Evolutionary conservation across 2,113 vertebrate species (phyloP).

Genomic region (Jaculus jaculus): DNA sequence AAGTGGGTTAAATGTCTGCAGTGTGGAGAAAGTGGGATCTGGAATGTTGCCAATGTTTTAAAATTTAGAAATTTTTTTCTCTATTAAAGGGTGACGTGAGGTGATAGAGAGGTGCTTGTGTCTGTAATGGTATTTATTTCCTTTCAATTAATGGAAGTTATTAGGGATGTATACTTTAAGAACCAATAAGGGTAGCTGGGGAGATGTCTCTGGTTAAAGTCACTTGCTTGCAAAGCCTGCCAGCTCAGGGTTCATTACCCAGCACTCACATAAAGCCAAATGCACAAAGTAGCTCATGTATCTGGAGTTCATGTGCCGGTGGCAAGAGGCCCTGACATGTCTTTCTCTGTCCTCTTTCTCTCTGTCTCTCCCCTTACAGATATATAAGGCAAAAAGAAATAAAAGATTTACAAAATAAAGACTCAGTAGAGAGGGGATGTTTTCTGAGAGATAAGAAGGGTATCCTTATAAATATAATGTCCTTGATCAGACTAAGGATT

Average conservation of each 20-base stretch:
- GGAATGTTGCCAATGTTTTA: background rate
- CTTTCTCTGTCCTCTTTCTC: too few relatives aligned
- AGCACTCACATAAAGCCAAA: too few relatives aligned
- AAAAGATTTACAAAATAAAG: background rate
- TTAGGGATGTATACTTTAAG: background rate
- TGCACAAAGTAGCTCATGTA: too few relatives aligned
- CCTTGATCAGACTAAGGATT: background rate
- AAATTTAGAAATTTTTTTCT: background rate
- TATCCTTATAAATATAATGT: background rate
- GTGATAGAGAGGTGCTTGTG: background rate
- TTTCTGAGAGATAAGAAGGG: background rate
- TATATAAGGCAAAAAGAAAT: background rate
- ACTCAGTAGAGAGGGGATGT: background rate
- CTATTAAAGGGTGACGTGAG: background rate
- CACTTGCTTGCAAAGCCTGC: too few relatives aligned
- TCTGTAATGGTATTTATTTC: background rate
- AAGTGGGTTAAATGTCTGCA: background rate
- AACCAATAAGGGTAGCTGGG: background rate
- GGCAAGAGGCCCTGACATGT: too few relatives aligned
- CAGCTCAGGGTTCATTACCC: too few relatives aligned
- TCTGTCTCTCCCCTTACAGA: too few relatives aligned
- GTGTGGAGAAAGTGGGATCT: background rate
- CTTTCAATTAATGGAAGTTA: slow-evolving; percentile 22
- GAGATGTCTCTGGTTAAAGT: too few relatives aligned
- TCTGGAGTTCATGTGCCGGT: too few relatives aligned